Evolutionary conservation across 2,888 invertebrate species (phyloP), one percentile per base, ranked within the genome.

Genomic region (Eupithecia tripunctaria): DNA sequence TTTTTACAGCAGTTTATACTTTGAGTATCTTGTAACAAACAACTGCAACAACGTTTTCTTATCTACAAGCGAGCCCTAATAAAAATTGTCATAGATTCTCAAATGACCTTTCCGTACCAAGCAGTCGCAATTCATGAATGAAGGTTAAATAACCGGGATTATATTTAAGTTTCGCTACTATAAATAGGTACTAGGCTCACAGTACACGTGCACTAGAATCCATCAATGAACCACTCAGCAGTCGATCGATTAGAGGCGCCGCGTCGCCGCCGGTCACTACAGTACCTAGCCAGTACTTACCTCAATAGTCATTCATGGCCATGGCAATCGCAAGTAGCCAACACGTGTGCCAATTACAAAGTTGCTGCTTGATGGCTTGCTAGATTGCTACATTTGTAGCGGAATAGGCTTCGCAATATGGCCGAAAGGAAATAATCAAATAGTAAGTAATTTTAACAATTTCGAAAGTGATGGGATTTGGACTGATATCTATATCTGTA

Each of bases 271-370:
- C 66, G 25, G 72, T 68, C 70, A 12, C 21, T 4, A 51, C 51
- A 51, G 51, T 51, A 51, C 47, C n/a, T 47, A 36, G 2, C 29
- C 4, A 29, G n/a, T 27, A 63, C 51, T 29, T 63, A 75, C 68
- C 29, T 67, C 65, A 63, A 74, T 68, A 73, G 74, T 70, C 73
- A 74, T 75, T 73, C 76, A 75, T 69, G 67, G 70, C 29, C 74
- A 67, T 63, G 59, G 70, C 68, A 63, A 62, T 69, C 67, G 60
- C 21, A 60, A 51, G 66, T 66, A 51, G 43, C 51, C 29, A 69
- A 60, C 62, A 62, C 72, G 47, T 66, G 69, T 21, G 62, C 62
- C 62, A 62, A 36, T 62, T 62, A 62, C 62, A n/a, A 62, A 36
- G 62, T n/a, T n/a, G 62, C n/a, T 15, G 62, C 15, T n/a, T 51